Percentiles rank a stretch among this genome's conserved stretches.
phyloP scores from a whole-genome alignment of 2,113 vertebrate species.

The Brachypteracias leptosomus region DNA sequence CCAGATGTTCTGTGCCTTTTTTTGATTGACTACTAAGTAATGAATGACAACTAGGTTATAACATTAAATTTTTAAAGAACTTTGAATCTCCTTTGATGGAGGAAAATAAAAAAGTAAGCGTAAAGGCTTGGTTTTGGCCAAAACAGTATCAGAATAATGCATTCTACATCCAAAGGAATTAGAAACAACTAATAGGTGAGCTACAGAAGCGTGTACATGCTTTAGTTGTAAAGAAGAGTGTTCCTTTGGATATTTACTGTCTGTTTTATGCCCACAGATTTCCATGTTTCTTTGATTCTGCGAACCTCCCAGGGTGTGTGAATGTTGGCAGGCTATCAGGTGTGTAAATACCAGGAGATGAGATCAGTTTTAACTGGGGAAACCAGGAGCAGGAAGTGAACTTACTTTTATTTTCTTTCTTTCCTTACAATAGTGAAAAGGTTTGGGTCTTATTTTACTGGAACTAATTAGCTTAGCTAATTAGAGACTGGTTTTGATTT shows the following conservation, averaged over 20 bases:
- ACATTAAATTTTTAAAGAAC: background rate
- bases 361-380: background rate
- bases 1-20: background rate
- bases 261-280: background rate
- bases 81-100: background rate
- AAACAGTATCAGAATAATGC: background rate
- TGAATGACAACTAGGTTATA: background rate
- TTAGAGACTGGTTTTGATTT: background rate
- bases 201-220: fast-evolving
- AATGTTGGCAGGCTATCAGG: background rate
- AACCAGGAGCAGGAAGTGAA: background rate
- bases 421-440: background rate
- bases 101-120: background rate
- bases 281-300: background rate
- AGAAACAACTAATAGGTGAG: background rate
- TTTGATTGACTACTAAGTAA: background rate
- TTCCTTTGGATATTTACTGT: background rate
- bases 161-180: background rate
- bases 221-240: background rate
- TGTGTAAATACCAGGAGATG: background rate
- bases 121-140: background rate
- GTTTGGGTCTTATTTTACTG: background rate
- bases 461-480: background rate
- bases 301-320: background rate
- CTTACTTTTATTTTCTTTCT: background rate